Conservation (phyloP, 2,113 vertebrate genomes). For the Lagopus muta region DNA sequence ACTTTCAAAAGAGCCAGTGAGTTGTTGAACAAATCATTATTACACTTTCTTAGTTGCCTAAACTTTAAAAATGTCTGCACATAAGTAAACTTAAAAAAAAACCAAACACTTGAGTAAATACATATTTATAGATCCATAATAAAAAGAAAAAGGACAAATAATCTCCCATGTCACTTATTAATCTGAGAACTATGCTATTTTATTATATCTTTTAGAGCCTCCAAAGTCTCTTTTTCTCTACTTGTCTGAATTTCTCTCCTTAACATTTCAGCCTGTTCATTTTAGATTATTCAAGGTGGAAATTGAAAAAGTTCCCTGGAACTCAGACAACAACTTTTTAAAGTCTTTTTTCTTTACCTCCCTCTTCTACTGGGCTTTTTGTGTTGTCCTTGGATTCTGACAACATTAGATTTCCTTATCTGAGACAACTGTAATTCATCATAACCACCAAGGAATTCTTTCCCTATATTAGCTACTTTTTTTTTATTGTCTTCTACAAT, state of each 20-base stretch:
- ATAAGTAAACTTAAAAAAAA: not conserved
- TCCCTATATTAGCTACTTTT: not conserved
- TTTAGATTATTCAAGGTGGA: not conserved
- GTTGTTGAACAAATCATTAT: not conserved
- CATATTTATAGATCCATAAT: not conserved
- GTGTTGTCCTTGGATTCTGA: not conserved
- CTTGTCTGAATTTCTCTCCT: not conserved
- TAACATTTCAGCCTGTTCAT: not conserved
- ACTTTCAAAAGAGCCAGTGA: not conserved
- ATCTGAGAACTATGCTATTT: not conserved
- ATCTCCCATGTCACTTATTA: not conserved
- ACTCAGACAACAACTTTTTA: not conserved
- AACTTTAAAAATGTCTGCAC: not conserved
- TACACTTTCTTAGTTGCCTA: not conserved
- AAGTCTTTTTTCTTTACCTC: not conserved
- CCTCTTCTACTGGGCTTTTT: not conserved
- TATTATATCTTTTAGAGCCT: not conserved
- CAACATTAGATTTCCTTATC: not conserved
- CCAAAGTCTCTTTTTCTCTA: not conserved
- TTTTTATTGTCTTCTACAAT: not conserved
- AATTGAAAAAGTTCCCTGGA: not conserved
- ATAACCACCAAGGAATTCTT: not conserved
- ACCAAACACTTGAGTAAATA: not conserved
- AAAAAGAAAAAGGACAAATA: not conserved
- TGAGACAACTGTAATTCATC: not conserved